Evolutionary conservation across 2,797 vertebrate species (phyloP), one percentile per base, ranked within the genome.

Genomic region (Dryobates pubescens): DNA sequence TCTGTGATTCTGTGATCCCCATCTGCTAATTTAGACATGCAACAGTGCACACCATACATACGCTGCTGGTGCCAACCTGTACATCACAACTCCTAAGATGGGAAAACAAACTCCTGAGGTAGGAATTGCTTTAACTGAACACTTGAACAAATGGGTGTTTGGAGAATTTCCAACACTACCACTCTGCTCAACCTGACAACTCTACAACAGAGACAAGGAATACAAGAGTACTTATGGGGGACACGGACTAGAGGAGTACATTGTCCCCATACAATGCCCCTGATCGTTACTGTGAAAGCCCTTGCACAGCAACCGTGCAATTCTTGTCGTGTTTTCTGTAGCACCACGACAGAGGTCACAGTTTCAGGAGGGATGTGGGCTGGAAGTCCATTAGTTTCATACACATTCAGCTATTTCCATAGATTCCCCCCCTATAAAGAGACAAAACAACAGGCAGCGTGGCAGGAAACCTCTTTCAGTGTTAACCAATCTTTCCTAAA

Each of bases 41-140:
- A 77, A 1, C 51, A 41, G 20, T 13, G 36, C 12, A 30, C 45
- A 32, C 32, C 1, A 0, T 4, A 24, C 20, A 24, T 3, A 11
- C 17, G 10, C 13, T 27, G 6, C 34, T 74, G 27, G 36, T 59
- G 63, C 32, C 64, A 64, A n/a, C 49, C 16, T 1, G 9, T 15
- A 45, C 38, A 26, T n/a, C 34, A 17, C 53, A 49, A 18, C 7
- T 1, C 2, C 14, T 4, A 67, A 56, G 7, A 0, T 4, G 57
- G 47, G 68, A 80, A 86, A 78, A 47, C n/a, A 67, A 45, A 71
- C 62, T 30, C 57, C 29, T 76, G 54, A 82, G 11, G 45, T 1
- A 53, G 30, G 17, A 94, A 47, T 84, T 77, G 32, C 34, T 82
- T 76, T 61, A 79, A 63, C 27, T 9, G 51, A 93, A 54, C 15